Evolutionary conservation across 30 jellyfish, hydroid and myxozoan genomes (phyloP), one percentile per base, ranked within the genome.

Genomic region (Phacellophora camtschatica): DNA sequence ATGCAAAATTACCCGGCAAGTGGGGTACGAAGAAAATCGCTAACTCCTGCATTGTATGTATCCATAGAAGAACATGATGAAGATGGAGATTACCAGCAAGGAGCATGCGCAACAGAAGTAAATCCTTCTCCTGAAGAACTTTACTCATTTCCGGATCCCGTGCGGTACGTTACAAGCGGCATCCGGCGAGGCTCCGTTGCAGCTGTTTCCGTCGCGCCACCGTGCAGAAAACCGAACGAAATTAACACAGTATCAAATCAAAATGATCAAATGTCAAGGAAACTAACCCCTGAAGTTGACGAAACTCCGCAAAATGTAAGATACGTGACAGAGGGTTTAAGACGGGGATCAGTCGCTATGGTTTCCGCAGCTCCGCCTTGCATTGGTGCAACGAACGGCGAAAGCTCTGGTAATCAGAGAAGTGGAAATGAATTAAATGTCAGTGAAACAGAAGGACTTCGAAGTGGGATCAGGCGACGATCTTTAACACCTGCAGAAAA

Each of bases 281-380:
- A 16, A 28, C 46, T 15, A 1, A 50, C 34, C 46, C 37, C 10
- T 6, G 51, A 56, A 13, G 37, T 29, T 46, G 82, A 42, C 5
- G 51, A 67, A 3, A 46, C 18, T 30, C 11, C 24, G 37, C 74
- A 32, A 31, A 53, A 53, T 3, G 91, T 25, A 12, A 43, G 91
- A 29, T 51, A 23, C 25, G 82, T 80, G 30, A 67, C 82, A 29
- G 61, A 70, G 19, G 91, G 91, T 16, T 64, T 80, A 58, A 59
- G 91, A 31, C 32, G 84, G 33, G 91, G 91, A 11, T 80, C 91
- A 25, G 75, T 80, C 6, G 91, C 91, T 29, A 48, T 43, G 78
- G 91, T 80, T 25, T 80, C 91, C 0, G 91, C 91, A 28, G 84
- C 91, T 3, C 91, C 91, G 4, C 91, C 91, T 28, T 80, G 91